Evolutionary conservation across 2,797 vertebrate species (phyloP), one percentile per base, ranked within the genome.

Genomic region (Periparus ater): DNA sequence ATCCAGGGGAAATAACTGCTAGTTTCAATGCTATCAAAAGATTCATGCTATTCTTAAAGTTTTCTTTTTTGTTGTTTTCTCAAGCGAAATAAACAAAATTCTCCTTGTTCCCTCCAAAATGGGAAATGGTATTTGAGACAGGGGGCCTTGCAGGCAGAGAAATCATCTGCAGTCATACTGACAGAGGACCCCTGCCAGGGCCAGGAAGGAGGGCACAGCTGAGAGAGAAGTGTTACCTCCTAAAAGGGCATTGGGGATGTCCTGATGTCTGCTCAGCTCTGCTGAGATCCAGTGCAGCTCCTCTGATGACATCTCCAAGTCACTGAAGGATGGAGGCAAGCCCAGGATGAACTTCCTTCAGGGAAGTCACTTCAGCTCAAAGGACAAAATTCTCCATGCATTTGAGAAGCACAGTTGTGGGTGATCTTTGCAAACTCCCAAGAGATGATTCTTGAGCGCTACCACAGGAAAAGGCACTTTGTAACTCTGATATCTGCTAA

Each of bases 1-100:
- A 93, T 92, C 88, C 85, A 94, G 82, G 95, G 84, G 96, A 98
- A 97, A 97, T 96, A 96, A 96, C 94, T 95, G 65, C 82, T 95
- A 70, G 48, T 94, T 97, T 97, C 77, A 92, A 84, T 85, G 89
- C 83, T 94, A 95, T 96, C 96, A 81, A 89, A 97, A 95, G 67
- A 93, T 81, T 91, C 23, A 71, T 74, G 36, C 34, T 93, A 91
- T 95, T 96, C 80, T 82, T 36, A 34, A 93, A 85, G 82, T 96
- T 96, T 97, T 87, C 34, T 91, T 91, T 94, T 91, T 86, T 80
- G 36, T 73, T 73, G 72, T 91, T 96, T 96, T 91, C 77, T 79
- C 77, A 71, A 8, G 75, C 79, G 58, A 94, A 94, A 94, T 80
- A 95, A 92, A 89, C 85, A 96, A 77, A 68, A 87, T 80, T 22